Percentiles rank a stretch among this genome's conserved stretches.
phyloP scores from a whole-genome alignment of 2,888 invertebrate species.

The Mythimna lalbum region DNA sequence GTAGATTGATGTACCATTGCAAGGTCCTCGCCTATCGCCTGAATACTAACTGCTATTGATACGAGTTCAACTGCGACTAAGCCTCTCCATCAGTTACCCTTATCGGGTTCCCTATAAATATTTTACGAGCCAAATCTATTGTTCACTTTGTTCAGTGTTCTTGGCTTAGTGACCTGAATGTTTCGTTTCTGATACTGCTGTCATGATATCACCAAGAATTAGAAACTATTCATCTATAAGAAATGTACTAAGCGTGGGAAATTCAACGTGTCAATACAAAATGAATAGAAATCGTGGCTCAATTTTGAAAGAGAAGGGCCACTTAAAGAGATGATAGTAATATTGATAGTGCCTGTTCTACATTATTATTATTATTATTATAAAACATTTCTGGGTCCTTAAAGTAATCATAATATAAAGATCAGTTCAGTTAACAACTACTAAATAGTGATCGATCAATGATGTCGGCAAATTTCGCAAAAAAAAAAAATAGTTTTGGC shows the following conservation, averaged over 20 bases:
- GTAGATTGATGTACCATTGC: slow-evolving; percentile 19
- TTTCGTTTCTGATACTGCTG: too few relatives aligned
- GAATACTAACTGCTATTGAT: slow-evolving; percentile 30
- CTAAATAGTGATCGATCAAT: too few relatives aligned
- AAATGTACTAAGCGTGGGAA: not conserved
- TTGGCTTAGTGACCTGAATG: not conserved
- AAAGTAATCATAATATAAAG: not conserved
- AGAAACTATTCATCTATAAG: not conserved
- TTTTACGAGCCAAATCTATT: slow-evolving; percentile 5
- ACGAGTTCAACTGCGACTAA: slow-evolving; percentile 10
- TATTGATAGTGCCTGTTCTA: not conserved
- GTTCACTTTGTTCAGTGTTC: not conserved
- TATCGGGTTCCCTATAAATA: slow-evolving; percentile 3
- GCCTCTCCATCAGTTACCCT: slow-evolving; percentile 18
- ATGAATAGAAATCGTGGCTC: not conserved
- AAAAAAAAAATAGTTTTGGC: too few relatives aligned
- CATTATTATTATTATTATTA: not conserved
- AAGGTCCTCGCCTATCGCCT: not conserved
- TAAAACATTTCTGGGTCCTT: not conserved
- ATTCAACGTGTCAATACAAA: not conserved
- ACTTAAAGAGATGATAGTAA: not conserved
- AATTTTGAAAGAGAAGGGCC: too few relatives aligned
- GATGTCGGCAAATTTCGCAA: too few relatives aligned
- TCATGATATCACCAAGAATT: too few relatives aligned
- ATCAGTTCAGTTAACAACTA: not conserved